Conservation (phyloP, 2,797 vertebrate species). For the Balearica regulorum region DNA sequence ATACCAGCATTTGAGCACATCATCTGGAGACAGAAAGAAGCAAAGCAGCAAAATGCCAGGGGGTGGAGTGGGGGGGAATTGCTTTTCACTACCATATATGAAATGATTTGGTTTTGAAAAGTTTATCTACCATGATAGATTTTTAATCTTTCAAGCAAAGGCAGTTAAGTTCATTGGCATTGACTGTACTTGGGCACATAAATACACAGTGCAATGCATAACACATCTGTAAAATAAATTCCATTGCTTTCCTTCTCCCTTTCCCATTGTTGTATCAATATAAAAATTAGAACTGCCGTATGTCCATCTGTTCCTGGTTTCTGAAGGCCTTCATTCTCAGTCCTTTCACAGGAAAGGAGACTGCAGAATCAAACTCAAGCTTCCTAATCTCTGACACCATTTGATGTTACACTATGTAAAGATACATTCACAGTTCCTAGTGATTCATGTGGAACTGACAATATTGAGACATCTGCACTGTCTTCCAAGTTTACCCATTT, state of each 20-base stretch:
- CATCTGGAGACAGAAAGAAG: neutral
- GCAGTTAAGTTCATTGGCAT: neutral
- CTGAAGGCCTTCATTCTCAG: neutral
- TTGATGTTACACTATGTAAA: neutral
- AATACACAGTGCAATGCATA: neutral
- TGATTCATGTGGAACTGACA: neutral
- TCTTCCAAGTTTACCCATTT: neutral
- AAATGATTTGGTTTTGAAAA: neutral
- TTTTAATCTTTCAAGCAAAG: neutral
- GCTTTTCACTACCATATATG: neutral
- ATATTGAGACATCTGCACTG: neutral
- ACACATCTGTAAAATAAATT: neutral
- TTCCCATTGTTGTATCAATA: neutral
- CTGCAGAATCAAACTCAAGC: neutral
- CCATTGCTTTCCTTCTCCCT: neutral
- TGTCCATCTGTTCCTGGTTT: neutral
- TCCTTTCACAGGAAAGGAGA: neutral
- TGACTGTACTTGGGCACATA: neutral
- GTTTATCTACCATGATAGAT: neutral
- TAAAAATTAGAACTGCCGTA: neutral
- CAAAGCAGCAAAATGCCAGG: neutral
- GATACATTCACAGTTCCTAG: neutral
- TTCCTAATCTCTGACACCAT: neutral
- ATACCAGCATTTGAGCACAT: neutral
- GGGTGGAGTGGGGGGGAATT: neutral